These are phyloP conservation scores for Heterodera schachtii DNA, from an alignment of 1,140 invertebrate species.

Conservation along the genomic window DNA sequence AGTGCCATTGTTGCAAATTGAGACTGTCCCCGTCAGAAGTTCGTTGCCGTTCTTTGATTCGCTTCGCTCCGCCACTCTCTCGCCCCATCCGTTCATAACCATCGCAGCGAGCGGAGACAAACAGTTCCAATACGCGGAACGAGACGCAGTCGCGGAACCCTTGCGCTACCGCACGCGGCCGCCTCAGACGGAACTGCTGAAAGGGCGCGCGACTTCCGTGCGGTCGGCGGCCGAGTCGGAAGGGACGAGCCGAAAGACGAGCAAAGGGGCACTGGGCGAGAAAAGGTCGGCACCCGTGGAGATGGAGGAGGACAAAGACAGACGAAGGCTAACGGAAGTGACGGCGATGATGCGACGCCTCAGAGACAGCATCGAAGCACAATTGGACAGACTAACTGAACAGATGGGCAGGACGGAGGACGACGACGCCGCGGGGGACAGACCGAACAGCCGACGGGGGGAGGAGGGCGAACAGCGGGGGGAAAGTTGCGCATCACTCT, in stretches of 20 bases:
- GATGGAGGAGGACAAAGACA: background rate
- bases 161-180: constrained; percentile 22
- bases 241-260: background rate
- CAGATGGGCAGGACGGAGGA: background rate
- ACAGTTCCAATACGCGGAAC: constrained; percentile 9
- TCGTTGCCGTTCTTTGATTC: background rate
- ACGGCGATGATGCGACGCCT: constrained; percentile 4
- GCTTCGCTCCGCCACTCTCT: constrained; percentile 10
- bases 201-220: background rate
- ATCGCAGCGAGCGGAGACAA: background rate
- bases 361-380: constrained; percentile 25
- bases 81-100: background rate
- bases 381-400: constrained; percentile 19
- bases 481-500: background rate
- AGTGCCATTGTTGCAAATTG: background rate
- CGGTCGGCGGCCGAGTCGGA: background rate
- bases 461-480: background rate
- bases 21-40: background rate
- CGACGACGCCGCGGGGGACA: background rate
- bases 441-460: background rate
- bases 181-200: background rate
- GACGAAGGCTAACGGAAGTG: background rate
- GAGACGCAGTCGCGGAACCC: background rate
- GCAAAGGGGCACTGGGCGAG: background rate
- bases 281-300: constrained; percentile 8